Evolutionary conservation across 1,140 invertebrate genomes (phyloP).

Genomic region (Dreissena rostriformis): DNA sequence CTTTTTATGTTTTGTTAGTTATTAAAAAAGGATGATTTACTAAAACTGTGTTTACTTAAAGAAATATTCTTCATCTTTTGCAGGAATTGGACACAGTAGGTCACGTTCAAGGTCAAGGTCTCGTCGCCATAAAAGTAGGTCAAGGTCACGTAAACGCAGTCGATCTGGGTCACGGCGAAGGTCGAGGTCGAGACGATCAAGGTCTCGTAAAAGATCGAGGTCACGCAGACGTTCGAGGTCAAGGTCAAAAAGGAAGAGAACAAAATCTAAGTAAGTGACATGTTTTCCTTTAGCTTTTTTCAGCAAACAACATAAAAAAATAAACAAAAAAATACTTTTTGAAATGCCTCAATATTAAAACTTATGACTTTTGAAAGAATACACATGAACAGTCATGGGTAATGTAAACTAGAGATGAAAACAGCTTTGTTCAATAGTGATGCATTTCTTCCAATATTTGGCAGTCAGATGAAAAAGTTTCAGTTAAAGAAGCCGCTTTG

Average conservation of each 20-base stretch:
- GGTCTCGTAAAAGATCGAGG: slow-evolving; percentile 62
- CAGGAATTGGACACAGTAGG: slow-evolving; percentile 63
- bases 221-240: slow-evolving; percentile 50
- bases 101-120: slow-evolving; percentile 60
- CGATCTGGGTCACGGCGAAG: slow-evolving; percentile 64
- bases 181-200: slow-evolving; percentile 57
- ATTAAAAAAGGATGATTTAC: too few relatives aligned
- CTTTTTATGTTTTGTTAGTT: too few relatives aligned
- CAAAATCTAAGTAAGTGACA: slow-evolving; percentile 43
- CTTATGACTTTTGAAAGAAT: neutral
- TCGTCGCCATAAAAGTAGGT: slow-evolving; percentile 45
- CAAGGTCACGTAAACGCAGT: slow-evolving; percentile 50
- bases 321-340: neutral
- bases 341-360: neutral
- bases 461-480: too few relatives aligned
- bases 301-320: neutral
- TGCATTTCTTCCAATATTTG: too few relatives aligned
- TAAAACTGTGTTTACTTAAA: too few relatives aligned
- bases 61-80: slow-evolving; percentile 19
- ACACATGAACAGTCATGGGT: too few relatives aligned
- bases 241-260: slow-evolving; percentile 47
- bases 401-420: too few relatives aligned
- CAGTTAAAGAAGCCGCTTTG: too few relatives aligned
- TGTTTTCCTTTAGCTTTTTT: neutral
- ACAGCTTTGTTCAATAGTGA: too few relatives aligned